These are phyloP conservation scores for Phrynosoma platyrhinos DNA, from an alignment of 2,113 vertebrate genomes.

Conservation along the genomic window DNA sequence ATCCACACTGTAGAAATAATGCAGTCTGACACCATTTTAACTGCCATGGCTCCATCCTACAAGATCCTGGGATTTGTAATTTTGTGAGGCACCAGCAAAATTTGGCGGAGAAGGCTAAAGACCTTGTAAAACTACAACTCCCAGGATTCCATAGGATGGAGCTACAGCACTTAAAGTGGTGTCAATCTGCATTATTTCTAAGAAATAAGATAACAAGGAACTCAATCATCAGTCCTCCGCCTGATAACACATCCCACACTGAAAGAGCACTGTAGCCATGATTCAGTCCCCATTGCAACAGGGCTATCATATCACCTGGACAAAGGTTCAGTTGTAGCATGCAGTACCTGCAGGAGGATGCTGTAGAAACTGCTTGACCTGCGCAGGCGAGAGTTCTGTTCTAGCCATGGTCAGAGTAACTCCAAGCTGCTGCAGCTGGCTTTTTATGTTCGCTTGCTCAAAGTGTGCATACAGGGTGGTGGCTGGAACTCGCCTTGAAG, in stretches of 20 bases:
- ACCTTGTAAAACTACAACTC: too few species aligned
- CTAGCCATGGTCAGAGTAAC: slow-evolving; percentile 88
- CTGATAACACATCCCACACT: too few species aligned
- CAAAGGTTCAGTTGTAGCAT: neutral
- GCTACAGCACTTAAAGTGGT: too few species aligned
- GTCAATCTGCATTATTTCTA: too few species aligned
- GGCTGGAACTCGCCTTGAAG: slow-evolving; percentile 90
- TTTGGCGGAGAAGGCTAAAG: too few species aligned
- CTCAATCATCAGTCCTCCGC: neutral
- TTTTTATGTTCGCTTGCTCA: slow-evolving; percentile 90
- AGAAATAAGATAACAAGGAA: neutral
- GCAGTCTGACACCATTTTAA: too few species aligned
- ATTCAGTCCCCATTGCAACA: neutral
- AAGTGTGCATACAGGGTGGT: slow-evolving; percentile 85
- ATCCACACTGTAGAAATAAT: neutral
- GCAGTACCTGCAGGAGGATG: slow-evolving; percentile 89
- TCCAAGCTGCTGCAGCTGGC: slow-evolving; percentile 88
- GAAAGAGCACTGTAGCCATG: too few species aligned
- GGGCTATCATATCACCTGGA: neutral
- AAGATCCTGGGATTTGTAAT: too few species aligned
- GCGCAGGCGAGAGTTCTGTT: slow-evolving; percentile 90
- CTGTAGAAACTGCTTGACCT: slow-evolving; percentile 94
- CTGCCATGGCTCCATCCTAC: too few species aligned
- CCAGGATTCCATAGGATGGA: too few species aligned
- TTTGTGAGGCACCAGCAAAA: too few species aligned